phyloP scores from a whole-genome alignment of 2,888 invertebrate species.

The Sialis lutaria region DNA sequence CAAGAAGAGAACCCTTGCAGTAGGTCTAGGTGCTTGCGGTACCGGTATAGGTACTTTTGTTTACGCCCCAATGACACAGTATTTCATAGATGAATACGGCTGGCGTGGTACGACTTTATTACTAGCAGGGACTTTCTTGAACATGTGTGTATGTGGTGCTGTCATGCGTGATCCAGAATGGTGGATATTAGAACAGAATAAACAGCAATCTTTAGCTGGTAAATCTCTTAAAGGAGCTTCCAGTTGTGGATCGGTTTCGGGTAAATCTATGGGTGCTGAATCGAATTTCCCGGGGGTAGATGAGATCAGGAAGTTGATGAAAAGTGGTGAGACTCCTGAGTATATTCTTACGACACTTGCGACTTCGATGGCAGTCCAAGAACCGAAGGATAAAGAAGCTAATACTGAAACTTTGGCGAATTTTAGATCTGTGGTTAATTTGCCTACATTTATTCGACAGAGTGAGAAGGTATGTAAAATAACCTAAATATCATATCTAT shows the following conservation, averaged over 20 bases:
- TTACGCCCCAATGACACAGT: constrained; percentile 72
- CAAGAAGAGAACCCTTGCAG: constrained; percentile 68
- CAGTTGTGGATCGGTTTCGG: constrained; percentile 30
- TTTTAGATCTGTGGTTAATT: constrained; percentile 47
- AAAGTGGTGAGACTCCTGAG: constrained; percentile 51
- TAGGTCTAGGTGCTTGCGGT: constrained; percentile 75
- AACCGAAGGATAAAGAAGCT: constrained; percentile 29
- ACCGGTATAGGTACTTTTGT: constrained; percentile 80
- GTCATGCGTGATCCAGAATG: constrained; percentile 81
- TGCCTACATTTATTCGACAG: constrained; percentile 56
- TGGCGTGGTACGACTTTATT: constrained; percentile 72
- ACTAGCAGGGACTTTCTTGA: constrained; percentile 67
- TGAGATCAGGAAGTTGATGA: constrained; percentile 48
- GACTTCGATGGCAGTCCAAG: constrained; percentile 35
- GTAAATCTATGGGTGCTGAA: constrained; percentile 25
- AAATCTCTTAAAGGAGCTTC: constrained; percentile 35
- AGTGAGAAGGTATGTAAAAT: constrained; percentile 49
- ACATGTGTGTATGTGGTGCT: constrained; percentile 71
- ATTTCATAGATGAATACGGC: constrained; percentile 58
- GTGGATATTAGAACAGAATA: constrained; percentile 47
- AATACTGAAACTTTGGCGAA: constrained; percentile 25
- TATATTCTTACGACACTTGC: constrained; percentile 43
- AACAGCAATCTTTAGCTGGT: constrained; percentile 24
- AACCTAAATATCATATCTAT: too few relatives aligned
- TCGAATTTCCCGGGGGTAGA: constrained; percentile 45